Conservation (phyloP, 1,140 invertebrate genomes). For the Latrodectus geometricus region DNA sequence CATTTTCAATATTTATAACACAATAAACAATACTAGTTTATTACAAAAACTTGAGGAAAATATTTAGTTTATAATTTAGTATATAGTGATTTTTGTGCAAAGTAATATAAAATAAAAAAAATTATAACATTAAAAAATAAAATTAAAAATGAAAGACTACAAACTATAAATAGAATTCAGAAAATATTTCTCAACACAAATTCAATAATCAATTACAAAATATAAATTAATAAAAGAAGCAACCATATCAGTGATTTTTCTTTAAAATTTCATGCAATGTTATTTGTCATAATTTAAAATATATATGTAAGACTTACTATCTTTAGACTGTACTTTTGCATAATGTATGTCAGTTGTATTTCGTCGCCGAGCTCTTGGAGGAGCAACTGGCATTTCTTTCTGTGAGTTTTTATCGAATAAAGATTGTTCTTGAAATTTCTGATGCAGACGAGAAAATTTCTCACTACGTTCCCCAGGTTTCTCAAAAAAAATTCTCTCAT, state of each 20-base stretch:
- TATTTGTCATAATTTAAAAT: not conserved
- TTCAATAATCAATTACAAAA: not conserved
- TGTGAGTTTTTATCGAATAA: not conserved
- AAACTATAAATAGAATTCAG: too few species aligned
- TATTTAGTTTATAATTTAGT: too few species aligned
- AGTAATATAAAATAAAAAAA: not conserved
- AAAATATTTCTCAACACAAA: not conserved
- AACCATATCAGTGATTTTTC: not conserved
- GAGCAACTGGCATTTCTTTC: conserved; percentile 46
- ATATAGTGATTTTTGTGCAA: not conserved
- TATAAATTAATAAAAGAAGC: not conserved
- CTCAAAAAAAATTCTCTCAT: conserved; percentile 25
- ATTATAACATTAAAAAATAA: not conserved
- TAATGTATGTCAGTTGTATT: conserved; percentile 41
- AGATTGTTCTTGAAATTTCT: not conserved
- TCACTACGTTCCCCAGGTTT: conserved; percentile 6
- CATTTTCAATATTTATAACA: not conserved
- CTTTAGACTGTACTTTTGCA: conserved; percentile 39
- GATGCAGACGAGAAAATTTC: not conserved
- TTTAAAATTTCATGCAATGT: not conserved
- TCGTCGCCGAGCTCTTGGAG: conserved; percentile 38
- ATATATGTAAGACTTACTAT: conserved; percentile 11
- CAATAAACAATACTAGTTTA: too few species aligned
- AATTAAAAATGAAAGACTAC: not conserved
- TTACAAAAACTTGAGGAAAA: too few species aligned